Percentiles rank a stretch among this genome's conserved stretches.
Conservation (phyloP, 2,797 vertebrate genomes). For the Phrynocephalus guinanensis region DNA sequence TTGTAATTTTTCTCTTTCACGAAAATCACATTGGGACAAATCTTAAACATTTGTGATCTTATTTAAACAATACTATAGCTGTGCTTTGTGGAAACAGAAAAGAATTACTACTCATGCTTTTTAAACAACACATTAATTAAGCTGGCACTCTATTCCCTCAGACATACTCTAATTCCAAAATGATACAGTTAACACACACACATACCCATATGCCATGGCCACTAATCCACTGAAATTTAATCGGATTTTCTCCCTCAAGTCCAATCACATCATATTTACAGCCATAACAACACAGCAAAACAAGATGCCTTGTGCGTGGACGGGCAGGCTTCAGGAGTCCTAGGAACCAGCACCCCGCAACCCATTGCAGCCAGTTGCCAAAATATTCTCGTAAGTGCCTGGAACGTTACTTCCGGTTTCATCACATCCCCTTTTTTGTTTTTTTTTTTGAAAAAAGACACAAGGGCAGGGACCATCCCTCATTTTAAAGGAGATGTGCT, state of each 20-base stretch:
- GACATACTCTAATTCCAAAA: not conserved
- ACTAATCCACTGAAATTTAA: conserved; percentile 1
- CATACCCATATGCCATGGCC: not conserved
- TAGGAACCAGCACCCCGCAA: too few species aligned
- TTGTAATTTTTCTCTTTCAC: not conserved
- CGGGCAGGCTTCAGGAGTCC: too few species aligned
- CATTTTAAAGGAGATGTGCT: too few species aligned
- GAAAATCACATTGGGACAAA: not conserved
- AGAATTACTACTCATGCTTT: not conserved
- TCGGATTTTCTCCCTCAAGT: conserved; percentile 7
- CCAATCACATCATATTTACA: not conserved
- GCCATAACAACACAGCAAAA: not conserved
- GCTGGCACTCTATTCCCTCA: not conserved
- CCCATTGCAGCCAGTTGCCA: too few species aligned
- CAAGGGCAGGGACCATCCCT: too few species aligned
- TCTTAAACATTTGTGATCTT: not conserved
- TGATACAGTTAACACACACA: not conserved
- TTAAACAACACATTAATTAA: not conserved
- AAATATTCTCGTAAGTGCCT: too few species aligned
- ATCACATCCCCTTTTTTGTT: too few species aligned
- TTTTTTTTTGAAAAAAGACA: too few species aligned
- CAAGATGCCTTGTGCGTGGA: not conserved
- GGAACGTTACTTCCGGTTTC: too few species aligned
- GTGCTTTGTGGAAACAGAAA: not conserved
- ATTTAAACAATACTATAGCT: not conserved